Percentiles rank a stretch among this genome's conserved stretches.
These are phyloP conservation scores for Drosophila multiciliata DNA, from an alignment of 2,888 invertebrate genomes.

Conservation along the genomic window DNA sequence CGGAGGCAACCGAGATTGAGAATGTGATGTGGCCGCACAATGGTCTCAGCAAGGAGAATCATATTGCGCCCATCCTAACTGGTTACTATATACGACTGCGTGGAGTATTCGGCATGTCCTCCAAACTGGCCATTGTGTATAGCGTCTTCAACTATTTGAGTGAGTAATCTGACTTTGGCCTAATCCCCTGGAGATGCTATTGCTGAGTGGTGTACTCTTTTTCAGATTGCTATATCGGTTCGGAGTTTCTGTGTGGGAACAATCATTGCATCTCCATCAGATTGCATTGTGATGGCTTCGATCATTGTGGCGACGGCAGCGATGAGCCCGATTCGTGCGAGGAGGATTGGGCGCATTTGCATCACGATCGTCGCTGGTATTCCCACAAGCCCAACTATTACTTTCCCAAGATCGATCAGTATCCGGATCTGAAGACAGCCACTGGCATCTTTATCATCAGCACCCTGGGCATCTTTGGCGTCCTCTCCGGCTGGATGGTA, in stretches of 20 bases:
- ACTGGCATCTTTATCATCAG: conserved; percentile 88
- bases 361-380: conserved; percentile 87
- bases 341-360: conserved; percentile 86
- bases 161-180: conserved; percentile 74
- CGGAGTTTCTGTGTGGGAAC: conserved; percentile 90
- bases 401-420: conserved; percentile 89
- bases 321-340: conserved; percentile 89
- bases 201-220: background rate
- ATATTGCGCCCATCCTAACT: conserved; percentile 87
- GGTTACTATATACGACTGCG: conserved; percentile 90
- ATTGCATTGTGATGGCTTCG: conserved; percentile 90
- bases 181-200: background rate
- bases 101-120: conserved; percentile 88
- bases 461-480: conserved; percentile 87
- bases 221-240: conserved; percentile 88
- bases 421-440: conserved; percentile 88
- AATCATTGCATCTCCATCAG: conserved; percentile 89
- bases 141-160: conserved; percentile 90
- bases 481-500: conserved; percentile 88
- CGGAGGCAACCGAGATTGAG: conserved; percentile 87
- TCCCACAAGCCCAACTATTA: conserved; percentile 90
- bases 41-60: conserved; percentile 86
- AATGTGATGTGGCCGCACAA: conserved; percentile 86
- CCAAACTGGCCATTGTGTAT: conserved; percentile 89
- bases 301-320: conserved; percentile 91